A percentile compares a stretch with the other conserved stretches of the same genome.
Conservation (phyloP, 2,797 vertebrate genomes). For the Eulemur albifrons region DNA sequence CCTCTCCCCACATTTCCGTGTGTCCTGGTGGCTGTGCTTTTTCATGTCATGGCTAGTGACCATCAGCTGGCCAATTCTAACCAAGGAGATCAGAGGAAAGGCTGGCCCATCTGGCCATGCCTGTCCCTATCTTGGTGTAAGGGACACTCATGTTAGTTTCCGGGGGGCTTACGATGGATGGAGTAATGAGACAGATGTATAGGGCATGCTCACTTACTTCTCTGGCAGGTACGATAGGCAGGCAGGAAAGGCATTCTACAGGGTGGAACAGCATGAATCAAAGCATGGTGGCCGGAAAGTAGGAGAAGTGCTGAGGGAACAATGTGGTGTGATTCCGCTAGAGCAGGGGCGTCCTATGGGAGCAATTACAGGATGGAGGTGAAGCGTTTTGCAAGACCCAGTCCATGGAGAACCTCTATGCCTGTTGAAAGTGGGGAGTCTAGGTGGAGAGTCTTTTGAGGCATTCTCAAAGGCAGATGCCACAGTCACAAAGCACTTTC, state of each 20-base stretch:
- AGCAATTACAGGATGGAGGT: background rate
- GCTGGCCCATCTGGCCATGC: background rate
- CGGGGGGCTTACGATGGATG: background rate
- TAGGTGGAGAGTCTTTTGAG: background rate
- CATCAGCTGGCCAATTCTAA: background rate
- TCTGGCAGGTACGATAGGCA: background rate
- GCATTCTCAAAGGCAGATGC: background rate
- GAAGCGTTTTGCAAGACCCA: background rate
- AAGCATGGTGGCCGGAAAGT: background rate
- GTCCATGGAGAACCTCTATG: background rate
- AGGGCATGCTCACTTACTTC: background rate
- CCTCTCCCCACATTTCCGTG: background rate
- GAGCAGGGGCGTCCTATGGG: background rate
- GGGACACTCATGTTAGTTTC: rapidly evolving
- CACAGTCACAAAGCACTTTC: background rate
- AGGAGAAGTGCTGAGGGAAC: background rate
- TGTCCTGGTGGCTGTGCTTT: background rate
- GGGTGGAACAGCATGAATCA: background rate
- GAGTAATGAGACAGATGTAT: background rate
- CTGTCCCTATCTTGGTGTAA: background rate
- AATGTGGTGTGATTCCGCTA: background rate
- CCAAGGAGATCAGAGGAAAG: background rate
- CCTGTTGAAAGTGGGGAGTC: background rate
- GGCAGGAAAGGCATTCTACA: background rate
- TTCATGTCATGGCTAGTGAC: background rate